Conservation (phyloP, 2,888 invertebrate genomes). For the Lamellibrachia satsuma region DNA sequence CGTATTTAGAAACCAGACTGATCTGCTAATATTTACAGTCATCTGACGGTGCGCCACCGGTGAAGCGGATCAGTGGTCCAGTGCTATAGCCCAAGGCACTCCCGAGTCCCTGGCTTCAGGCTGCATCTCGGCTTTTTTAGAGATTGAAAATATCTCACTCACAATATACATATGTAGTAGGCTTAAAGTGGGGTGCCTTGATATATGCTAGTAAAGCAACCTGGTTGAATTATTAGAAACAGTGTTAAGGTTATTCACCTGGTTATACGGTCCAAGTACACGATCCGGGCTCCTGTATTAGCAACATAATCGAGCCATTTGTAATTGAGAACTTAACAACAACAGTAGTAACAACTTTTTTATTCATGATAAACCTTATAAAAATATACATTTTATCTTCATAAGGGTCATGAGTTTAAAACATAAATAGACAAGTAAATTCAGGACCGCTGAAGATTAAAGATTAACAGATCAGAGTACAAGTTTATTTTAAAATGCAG, state of each 20-base stretch:
- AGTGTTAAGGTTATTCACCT: background rate
- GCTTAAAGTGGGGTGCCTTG: background rate
- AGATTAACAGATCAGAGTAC: too few relatives aligned
- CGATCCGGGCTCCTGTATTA: background rate
- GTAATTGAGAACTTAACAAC: background rate
- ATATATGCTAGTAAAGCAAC: background rate
- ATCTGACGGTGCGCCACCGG: background rate
- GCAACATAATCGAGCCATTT: background rate
- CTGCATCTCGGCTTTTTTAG: background rate
- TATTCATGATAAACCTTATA: background rate
- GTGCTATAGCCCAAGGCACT: background rate
- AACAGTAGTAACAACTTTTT: background rate
- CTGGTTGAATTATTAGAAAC: background rate
- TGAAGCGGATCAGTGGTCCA: background rate
- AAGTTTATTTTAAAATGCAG: too few relatives aligned
- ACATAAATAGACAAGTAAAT: too few relatives aligned
- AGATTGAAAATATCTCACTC: background rate
- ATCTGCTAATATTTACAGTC: background rate
- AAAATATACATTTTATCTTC: too few relatives aligned
- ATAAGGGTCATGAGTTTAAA: too few relatives aligned
- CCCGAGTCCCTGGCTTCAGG: background rate
- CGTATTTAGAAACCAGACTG: background rate
- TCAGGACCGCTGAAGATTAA: too few relatives aligned
- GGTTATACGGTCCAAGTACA: background rate
- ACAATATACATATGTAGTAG: background rate